Evolutionary conservation across 2,113 vertebrate genomes (phyloP).

Genomic region (Ceyx margarethae): DNA sequence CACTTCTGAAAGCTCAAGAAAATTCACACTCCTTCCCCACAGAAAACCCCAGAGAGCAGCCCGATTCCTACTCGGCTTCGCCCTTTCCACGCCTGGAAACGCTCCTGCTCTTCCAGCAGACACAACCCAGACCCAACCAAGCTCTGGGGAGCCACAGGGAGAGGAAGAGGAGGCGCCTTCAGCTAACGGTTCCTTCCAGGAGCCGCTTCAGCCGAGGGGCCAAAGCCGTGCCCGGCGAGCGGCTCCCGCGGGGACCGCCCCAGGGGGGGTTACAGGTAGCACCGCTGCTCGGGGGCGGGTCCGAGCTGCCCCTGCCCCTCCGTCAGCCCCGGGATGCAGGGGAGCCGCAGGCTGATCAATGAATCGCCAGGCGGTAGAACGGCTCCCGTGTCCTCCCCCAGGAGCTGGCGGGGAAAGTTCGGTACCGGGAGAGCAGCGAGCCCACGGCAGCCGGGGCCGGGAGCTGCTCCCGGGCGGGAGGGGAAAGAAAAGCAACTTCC

Average conservation of each 20-base stretch:
- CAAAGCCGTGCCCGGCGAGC: too few species aligned
- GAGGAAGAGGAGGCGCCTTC: not conserved
- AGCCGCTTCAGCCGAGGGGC: too few species aligned
- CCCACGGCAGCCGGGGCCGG: not conserved
- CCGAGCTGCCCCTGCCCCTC: accelerated
- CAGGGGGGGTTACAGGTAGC: not conserved
- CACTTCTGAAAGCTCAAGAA: not conserved
- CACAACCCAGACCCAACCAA: not conserved
- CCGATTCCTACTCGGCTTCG: accelerated
- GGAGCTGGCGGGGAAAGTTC: not conserved
- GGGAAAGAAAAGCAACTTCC: not conserved
- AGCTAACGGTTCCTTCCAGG: not conserved
- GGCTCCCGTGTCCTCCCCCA: not conserved
- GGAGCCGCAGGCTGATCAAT: not conserved
- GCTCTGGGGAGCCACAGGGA: not conserved
- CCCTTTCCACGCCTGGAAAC: not conserved
- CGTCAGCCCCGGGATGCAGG: accelerated
- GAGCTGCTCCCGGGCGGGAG: not conserved
- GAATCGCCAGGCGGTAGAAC: not conserved
- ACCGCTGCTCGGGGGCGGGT: not conserved
- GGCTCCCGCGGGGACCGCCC: not conserved
- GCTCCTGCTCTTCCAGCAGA: not conserved
- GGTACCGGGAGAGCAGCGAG: not conserved
- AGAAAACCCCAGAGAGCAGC: not conserved
- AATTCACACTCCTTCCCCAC: not conserved